Percentiles rank a stretch among this genome's conserved stretches.
These are phyloP conservation scores for Parnassius apollo DNA, from an alignment of 2,888 invertebrate genomes.

Conservation along the genomic window DNA sequence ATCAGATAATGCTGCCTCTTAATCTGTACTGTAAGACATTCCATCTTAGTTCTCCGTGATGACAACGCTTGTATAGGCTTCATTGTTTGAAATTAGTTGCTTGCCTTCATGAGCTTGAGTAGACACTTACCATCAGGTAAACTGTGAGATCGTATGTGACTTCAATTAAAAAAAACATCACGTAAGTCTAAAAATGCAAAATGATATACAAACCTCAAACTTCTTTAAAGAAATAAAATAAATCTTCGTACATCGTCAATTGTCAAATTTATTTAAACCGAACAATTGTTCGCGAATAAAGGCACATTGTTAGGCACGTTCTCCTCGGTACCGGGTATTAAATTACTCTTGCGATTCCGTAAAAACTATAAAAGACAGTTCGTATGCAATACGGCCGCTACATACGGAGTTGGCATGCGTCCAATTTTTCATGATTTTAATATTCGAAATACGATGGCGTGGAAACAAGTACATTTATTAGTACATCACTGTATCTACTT, in stretches of 20 bases:
- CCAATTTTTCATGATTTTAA: conserved; percentile 62
- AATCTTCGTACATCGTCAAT: conserved; percentile 34
- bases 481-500: conserved; percentile 40
- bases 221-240: too few species aligned
- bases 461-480: conserved; percentile 54
- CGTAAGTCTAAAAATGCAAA: too few species aligned
- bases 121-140: too few species aligned
- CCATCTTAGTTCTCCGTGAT: too few species aligned
- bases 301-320: conserved; percentile 36
- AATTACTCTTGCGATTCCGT: conserved; percentile 51
- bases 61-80: too few species aligned
- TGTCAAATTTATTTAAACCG: conserved; percentile 47
- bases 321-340: conserved; percentile 45
- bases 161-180: too few species aligned
- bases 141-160: too few species aligned
- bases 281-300: conserved; percentile 27
- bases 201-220: too few species aligned
- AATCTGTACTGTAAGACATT: too few species aligned
- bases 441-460: conserved; percentile 38
- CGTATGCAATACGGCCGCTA: conserved; percentile 56
- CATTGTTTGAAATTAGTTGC: too few species aligned
- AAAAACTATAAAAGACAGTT: conserved; percentile 59
- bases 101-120: too few species aligned
- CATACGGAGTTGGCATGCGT: conserved; percentile 50
- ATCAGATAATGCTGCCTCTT: too few species aligned